Conservation (phyloP, 37 sponge, comb jelly and placozoan genomes). For the Mnemiopsis leidyi region DNA sequence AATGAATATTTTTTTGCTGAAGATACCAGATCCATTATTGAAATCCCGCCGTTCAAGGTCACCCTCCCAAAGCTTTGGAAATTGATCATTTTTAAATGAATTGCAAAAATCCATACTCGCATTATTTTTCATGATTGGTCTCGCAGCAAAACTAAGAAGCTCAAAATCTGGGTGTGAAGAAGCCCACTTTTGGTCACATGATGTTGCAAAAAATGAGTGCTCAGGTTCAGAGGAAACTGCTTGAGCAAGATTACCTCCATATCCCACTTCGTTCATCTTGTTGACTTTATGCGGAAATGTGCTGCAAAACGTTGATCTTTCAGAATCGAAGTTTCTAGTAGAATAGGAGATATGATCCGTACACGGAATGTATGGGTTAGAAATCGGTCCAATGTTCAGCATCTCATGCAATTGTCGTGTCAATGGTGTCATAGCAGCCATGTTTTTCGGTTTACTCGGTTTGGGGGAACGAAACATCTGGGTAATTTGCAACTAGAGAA, state of each 20-base stretch:
- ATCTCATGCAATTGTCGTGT: conserved; percentile 15
- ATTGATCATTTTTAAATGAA: conserved; percentile 48
- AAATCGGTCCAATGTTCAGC: not conserved
- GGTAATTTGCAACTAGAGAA: too few relatives aligned
- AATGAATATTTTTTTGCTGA: conserved; percentile 65
- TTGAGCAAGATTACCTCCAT: not conserved
- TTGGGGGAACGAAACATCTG: not conserved
- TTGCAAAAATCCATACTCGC: conserved; percentile 50
- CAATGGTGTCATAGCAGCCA: not conserved
- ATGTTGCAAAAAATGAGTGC: not conserved
- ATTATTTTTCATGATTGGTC: not conserved
- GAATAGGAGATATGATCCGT: not conserved
- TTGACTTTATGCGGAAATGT: not conserved
- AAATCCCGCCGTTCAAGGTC: conserved; percentile 23
- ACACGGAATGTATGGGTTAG: not conserved
- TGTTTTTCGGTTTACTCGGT: not conserved
- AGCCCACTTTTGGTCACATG: conserved; percentile 25
- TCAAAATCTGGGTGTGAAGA: not conserved
- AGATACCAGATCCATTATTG: conserved; percentile 58
- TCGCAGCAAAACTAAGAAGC: not conserved
- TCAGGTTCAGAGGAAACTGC: not conserved
- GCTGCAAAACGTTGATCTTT: not conserved
- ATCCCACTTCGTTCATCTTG: not conserved
- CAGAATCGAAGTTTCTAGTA: not conserved
- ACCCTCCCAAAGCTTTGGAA: conserved; percentile 61